Evolutionary conservation across 2,888 invertebrate species (phyloP), one percentile per base, ranked within the genome.

Genomic region (Dicyrtomina minuta): DNA sequence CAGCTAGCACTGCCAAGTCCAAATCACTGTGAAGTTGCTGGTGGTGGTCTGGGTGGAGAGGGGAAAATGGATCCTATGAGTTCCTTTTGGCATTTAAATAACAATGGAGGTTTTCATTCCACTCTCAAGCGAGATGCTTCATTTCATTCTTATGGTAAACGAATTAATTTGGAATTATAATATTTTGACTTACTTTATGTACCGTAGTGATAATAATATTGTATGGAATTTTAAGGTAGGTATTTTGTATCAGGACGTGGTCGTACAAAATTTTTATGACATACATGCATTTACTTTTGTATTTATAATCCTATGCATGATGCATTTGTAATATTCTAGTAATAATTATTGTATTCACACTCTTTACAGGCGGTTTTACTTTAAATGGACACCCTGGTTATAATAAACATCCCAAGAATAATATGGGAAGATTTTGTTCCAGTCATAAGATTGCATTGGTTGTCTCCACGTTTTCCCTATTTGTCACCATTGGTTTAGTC

Each of bases 401-500:
- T 55, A 49, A 46, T 20, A 33, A 26, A 26, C 12, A 33, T 6
- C 66, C 75, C 66, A 76, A 75, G 33, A 62, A 72, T 26, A 66
- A 69, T 46, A 62, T 77, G 62, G 67, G 74, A 22, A 75, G 74
- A 70, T 76, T 77, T 66, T 78, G 78, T 65, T 78, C 78, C 68
- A 78, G 77, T 73, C 78, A 78, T 70, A 78, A 78, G 68, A 75
- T 78, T 53, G 77, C 78, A 26, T 70, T 78, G 22, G 78, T 78
- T 43, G 78, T 78, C 2, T 77, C 77, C 13, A 77, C 78, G 59
- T 78, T 78, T 62, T 78, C 78, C 26, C 61, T 78, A n/a, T 62
- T 78, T 60, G 77, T 76, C 67, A 77, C 77, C 56, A 71, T 78
- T 73, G 78, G 76, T 67, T 70, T 78, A 10, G 70, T 77, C 43